phyloP scores from a whole-genome alignment of 2,113 vertebrate species.

The Aegithalos caudatus region DNA sequence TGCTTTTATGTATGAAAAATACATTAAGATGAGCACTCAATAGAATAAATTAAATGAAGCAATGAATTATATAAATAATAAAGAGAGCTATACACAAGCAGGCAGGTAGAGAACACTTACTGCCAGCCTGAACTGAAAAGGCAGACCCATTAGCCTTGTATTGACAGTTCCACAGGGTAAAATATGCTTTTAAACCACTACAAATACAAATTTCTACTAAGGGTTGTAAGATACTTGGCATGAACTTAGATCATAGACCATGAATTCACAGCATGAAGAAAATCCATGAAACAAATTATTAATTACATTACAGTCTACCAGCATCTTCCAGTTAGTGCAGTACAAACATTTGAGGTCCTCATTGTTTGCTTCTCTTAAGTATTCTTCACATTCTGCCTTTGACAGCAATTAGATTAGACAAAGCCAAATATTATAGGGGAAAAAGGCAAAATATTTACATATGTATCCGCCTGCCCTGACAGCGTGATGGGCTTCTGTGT shows the following conservation, averaged over 20 bases:
- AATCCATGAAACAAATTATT: conserved; percentile 20
- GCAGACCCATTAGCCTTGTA: background rate
- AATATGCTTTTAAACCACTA: background rate
- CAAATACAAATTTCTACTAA: background rate
- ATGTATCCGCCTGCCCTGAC: conserved; percentile 75
- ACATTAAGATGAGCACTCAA: conserved; percentile 26
- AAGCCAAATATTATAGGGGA: conserved; percentile 73
- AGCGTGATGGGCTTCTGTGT: conserved; percentile 72
- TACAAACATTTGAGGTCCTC: conserved; percentile 22
- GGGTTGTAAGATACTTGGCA: background rate
- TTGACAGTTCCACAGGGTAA: background rate
- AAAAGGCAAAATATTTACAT: conserved; percentile 79
- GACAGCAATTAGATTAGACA: conserved; percentile 76
- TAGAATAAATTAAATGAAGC: conserved; percentile 43
- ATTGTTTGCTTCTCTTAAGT: conserved; percentile 58
- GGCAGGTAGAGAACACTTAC: background rate
- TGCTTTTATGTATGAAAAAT: conserved; percentile 42
- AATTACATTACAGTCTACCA: background rate
- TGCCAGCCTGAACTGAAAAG: background rate
- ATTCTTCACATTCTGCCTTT: conserved; percentile 63
- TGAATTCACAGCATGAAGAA: background rate
- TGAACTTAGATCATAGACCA: background rate
- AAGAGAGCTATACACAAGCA: background rate
- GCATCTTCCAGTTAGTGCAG: conserved; percentile 8
- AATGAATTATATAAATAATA: conserved; percentile 29